Percentiles rank a stretch among this genome's conserved stretches.
Conservation (phyloP, 2,888 invertebrate genomes). For the Metellina segmentata region DNA sequence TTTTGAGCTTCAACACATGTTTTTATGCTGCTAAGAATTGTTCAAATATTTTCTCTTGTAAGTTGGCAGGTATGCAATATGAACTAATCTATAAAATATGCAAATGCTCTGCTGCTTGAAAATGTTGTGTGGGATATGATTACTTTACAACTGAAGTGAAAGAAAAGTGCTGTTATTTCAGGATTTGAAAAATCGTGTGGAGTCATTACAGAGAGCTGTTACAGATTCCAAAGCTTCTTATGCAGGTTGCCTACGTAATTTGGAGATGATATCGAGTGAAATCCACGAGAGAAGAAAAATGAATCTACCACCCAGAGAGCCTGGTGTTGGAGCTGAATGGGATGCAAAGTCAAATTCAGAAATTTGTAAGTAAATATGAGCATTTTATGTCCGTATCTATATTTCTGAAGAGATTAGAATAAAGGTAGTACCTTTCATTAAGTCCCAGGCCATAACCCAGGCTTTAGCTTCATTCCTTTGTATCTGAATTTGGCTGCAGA, state of each 20-base stretch:
- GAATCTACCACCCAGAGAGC: conserved; percentile 84
- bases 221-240: conserved; percentile 86
- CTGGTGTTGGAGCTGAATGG: conserved; percentile 88
- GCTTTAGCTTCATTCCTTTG: too few species aligned
- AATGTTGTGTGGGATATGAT: too few species aligned
- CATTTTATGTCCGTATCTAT: not conserved
- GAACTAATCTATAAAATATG: too few species aligned
- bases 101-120: too few species aligned
- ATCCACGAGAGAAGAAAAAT: conserved; percentile 79
- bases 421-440: too few species aligned
- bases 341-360: conserved; percentile 54
- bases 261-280: conserved; percentile 81
- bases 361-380: conserved; percentile 53
- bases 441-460: too few species aligned
- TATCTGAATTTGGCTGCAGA: too few species aligned
- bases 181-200: conserved; percentile 89
- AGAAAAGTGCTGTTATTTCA: conserved; percentile 39
- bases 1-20: too few species aligned
- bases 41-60: not conserved
- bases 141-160: not conserved
- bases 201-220: conserved; percentile 89
- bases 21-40: not conserved
- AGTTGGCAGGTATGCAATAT: too few species aligned
- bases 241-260: conserved; percentile 80
- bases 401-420: not conserved